phyloP scores from a whole-genome alignment of 64 coral and sea anemone genomes.

The Acropora tenuis region DNA sequence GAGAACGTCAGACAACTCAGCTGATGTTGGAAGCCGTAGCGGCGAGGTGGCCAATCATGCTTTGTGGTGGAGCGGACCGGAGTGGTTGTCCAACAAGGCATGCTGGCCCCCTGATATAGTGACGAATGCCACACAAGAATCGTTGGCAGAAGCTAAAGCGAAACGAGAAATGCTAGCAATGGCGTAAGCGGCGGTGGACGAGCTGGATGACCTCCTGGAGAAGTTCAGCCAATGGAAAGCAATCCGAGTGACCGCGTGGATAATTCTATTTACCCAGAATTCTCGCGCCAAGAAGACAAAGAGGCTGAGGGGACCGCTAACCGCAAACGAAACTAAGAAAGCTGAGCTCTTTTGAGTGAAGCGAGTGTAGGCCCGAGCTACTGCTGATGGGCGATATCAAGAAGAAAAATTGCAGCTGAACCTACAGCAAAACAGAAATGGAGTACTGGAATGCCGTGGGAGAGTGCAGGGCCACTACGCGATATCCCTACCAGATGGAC shows the following conservation, averaged over 20 bases:
- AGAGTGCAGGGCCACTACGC: not conserved
- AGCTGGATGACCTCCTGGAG: slow-evolving; percentile 42
- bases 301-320: not conserved
- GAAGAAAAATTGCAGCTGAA: slow-evolving; percentile 14
- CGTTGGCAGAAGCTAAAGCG: slow-evolving; percentile 9
- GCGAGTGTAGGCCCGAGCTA: not conserved
- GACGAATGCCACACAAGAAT: slow-evolving; percentile 19
- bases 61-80: slow-evolving; percentile 47
- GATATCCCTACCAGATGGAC: not conserved
- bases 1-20: slow-evolving; percentile 30
- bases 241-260: slow-evolving; percentile 19
- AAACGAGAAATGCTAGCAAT: not conserved
- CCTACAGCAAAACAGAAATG: slow-evolving; percentile 11
- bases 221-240: slow-evolving; percentile 24
- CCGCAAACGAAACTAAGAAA: slow-evolving; percentile 2
- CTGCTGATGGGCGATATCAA: not conserved
- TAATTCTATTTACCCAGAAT: not conserved
- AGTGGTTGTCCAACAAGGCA: slow-evolving; percentile 33
- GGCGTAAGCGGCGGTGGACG: not conserved
- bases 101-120: slow-evolving; percentile 36
- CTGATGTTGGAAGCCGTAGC: slow-evolving; percentile 41
- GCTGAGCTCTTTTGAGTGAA: not conserved
- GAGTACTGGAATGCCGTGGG: not conserved
- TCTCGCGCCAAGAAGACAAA: not conserved
- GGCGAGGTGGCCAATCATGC: slow-evolving; percentile 15